Evolutionary conservation across 2,888 invertebrate genomes (phyloP).

Genomic region (Parnassius mnemosyne): DNA sequence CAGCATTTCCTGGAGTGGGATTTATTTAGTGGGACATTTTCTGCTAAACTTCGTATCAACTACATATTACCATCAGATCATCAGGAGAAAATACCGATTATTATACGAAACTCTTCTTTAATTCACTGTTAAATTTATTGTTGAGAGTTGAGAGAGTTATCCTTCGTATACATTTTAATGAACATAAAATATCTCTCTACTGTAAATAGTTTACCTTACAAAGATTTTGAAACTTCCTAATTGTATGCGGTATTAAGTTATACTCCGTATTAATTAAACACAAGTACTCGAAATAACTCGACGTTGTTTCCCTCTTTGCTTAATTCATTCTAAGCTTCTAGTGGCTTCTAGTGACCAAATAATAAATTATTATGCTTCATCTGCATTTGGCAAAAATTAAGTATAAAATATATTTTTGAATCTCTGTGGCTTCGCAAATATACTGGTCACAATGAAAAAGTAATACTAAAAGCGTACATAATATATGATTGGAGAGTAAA

Average conservation of each 20-base stretch:
- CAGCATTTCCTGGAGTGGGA: too few relatives aligned
- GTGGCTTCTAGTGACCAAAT: background rate
- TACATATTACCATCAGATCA: background rate
- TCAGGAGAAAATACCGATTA: background rate
- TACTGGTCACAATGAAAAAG: too few relatives aligned
- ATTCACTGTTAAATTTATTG: conserved; percentile 42
- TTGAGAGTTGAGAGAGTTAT: conserved; percentile 45
- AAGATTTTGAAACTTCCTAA: conserved; percentile 12
- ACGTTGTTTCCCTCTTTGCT: background rate
- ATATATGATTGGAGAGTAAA: too few relatives aligned
- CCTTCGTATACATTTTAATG: conserved; percentile 40
- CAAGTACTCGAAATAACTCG: conserved; percentile 6
- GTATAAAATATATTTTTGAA: too few relatives aligned
- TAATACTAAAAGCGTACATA: too few relatives aligned
- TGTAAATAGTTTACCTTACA: conserved; percentile 42
- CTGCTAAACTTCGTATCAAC: too few relatives aligned
- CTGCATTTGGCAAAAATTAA: too few relatives aligned
- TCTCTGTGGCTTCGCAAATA: too few relatives aligned
- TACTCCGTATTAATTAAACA: conserved; percentile 10
- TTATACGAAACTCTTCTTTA: conserved; percentile 39
- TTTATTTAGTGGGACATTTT: too few relatives aligned
- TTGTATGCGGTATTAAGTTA: conserved; percentile 3
- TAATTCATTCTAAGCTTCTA: background rate
- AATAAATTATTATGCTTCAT: background rate
- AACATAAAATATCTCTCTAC: conserved; percentile 52